A percentile compares a stretch with the other conserved stretches of the same genome.
Conservation (phyloP, 2,888 invertebrate species). For the Halictus ligatus region DNA sequence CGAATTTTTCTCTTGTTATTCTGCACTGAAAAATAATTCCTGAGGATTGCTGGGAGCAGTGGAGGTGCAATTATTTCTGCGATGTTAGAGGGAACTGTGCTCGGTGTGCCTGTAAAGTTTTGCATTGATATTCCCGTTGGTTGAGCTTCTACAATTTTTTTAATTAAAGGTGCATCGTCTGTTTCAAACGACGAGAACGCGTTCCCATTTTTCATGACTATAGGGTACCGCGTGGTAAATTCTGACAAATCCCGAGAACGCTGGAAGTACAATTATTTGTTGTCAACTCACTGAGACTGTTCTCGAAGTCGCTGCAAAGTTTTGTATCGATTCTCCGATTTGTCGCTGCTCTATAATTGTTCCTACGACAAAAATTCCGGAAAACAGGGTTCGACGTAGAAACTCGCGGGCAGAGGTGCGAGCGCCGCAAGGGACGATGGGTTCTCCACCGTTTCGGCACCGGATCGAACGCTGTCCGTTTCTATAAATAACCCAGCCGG, state of each 20-base stretch:
- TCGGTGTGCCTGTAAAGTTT: neutral
- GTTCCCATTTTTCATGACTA: neutral
- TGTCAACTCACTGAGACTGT: neutral
- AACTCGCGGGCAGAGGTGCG: neutral
- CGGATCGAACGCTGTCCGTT: neutral
- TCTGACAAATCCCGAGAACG: neutral
- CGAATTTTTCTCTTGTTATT: neutral
- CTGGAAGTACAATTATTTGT: neutral
- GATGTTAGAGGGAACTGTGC: neutral
- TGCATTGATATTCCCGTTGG: neutral
- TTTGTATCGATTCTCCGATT: neutral
- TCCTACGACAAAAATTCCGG: neutral
- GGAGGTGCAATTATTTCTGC: neutral
- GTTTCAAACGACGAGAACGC: neutral
- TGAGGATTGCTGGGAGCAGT: neutral
- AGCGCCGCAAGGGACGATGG: neutral
- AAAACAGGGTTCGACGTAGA: neutral
- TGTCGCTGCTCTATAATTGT: neutral
- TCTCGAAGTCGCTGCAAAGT: neutral
- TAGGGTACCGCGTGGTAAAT: neutral
- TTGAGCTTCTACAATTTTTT: neutral
- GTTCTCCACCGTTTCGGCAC: neutral
- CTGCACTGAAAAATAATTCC: neutral
- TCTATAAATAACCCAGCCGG: conserved; percentile 6
- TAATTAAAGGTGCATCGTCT: neutral